Percentiles rank a stretch among this genome's conserved stretches.
phyloP scores from a whole-genome alignment of 2,888 invertebrate genomes.

The Hedya salicella region DNA sequence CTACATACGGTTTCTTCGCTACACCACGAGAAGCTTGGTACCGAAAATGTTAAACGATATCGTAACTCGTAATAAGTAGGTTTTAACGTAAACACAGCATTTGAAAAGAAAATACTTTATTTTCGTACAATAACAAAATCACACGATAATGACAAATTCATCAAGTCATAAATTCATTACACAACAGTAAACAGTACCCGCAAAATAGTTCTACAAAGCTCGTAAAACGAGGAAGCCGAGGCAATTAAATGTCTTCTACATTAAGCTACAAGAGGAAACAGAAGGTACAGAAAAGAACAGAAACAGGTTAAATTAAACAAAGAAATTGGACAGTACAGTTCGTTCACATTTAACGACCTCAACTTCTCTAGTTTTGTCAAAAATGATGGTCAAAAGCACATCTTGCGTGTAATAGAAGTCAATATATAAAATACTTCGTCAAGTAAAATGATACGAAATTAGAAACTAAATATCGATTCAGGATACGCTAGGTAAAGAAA shows the following conservation, averaged over 20 bases:
- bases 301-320: slow-evolving; percentile 22
- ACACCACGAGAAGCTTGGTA: no score
- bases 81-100: slow-evolving; percentile 29
- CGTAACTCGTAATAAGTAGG: slow-evolving; percentile 6
- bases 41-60: slow-evolving; percentile 4
- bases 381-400: slow-evolving; percentile 61
- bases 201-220: slow-evolving; percentile 58
- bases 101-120: slow-evolving; percentile 59
- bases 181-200: slow-evolving; percentile 50
- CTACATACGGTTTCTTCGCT: no score
- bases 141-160: slow-evolving; percentile 60
- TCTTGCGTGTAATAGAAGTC: slow-evolving; percentile 22
- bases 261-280: slow-evolving; percentile 19
- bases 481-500: slow-evolving; percentile 22
- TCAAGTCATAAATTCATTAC: slow-evolving; percentile 63
- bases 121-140: slow-evolving; percentile 63
- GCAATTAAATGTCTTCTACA: slow-evolving; percentile 67
- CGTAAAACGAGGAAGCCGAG: slow-evolving; percentile 76
- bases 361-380: slow-evolving; percentile 70
- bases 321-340: slow-evolving; percentile 44
- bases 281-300: slow-evolving; percentile 24
- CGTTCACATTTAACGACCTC: slow-evolving; percentile 75
- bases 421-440: slow-evolving; percentile 22
- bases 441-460: slow-evolving; percentile 23
- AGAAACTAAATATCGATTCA: not conserved